Conservation (phyloP, 2,113 vertebrate species). For the Podocnemis expansa region DNA sequence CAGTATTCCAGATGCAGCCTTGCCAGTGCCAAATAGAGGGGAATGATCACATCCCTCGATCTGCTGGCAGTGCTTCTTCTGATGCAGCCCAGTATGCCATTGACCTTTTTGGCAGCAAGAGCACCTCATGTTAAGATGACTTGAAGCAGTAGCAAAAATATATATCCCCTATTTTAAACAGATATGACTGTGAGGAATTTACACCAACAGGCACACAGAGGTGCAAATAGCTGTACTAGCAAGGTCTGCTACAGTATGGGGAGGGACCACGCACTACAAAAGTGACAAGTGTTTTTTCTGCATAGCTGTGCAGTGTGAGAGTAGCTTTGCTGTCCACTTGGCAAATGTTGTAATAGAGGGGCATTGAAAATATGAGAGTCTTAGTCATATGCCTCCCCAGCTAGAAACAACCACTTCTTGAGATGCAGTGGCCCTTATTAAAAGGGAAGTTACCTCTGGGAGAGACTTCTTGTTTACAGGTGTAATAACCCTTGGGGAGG, state of each 20-base stretch:
- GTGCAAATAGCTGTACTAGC: neutral
- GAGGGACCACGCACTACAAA: neutral
- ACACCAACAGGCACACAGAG: too few relatives aligned
- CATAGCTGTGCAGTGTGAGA: neutral
- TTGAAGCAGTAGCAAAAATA: neutral
- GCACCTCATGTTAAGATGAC: neutral
- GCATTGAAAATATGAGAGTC: neutral
- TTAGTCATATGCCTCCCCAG: neutral
- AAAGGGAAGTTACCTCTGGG: neutral
- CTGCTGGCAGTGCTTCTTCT: too few relatives aligned
- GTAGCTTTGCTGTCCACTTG: neutral
- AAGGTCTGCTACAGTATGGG: neutral
- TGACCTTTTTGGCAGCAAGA: too few relatives aligned
- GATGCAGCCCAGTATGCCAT: too few relatives aligned
- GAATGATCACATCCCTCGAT: too few relatives aligned
- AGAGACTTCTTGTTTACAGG: neutral
- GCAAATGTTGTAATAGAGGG: neutral
- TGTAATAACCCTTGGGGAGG: too few relatives aligned
- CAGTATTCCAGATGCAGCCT: too few relatives aligned
- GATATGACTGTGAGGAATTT: neutral
- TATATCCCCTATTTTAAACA: neutral
- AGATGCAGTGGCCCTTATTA: accelerated
- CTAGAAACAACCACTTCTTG: neutral
- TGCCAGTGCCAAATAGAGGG: too few relatives aligned
- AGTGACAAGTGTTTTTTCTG: neutral